Evolutionary conservation across 1,140 invertebrate species (phyloP).

Genomic region (Protaetia brevitarsis): DNA sequence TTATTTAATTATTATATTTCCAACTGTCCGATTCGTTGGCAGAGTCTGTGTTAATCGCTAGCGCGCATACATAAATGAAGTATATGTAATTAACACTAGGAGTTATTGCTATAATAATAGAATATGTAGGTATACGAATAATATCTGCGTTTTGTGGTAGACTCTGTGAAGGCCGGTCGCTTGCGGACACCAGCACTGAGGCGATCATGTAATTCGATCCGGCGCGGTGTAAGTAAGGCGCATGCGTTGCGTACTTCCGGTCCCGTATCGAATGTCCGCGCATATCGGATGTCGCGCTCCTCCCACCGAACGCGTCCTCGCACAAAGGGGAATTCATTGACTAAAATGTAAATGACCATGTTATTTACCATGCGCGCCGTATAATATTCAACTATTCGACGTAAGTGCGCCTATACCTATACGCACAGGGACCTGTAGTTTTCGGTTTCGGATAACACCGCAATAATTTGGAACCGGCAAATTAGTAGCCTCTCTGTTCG

Average conservation of each 20-base stretch:
- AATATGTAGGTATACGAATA: background rate
- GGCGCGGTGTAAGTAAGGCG: constrained; percentile 5
- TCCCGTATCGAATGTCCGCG: constrained; percentile 16
- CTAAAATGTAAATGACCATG: constrained; percentile 23
- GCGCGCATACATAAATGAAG: too few species aligned
- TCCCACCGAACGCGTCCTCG: constrained; percentile 11
- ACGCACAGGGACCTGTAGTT: background rate
- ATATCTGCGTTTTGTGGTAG: background rate
- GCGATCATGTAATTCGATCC: constrained; percentile 15
- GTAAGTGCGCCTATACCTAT: background rate
- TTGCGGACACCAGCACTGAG: background rate
- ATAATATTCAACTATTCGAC: background rate
- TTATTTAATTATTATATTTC: too few species aligned
- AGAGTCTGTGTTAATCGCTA: too few species aligned
- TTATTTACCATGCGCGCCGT: constrained; percentile 3
- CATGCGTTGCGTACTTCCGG: constrained; percentile 23
- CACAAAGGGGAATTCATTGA: background rate
- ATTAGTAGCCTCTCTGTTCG: too few species aligned
- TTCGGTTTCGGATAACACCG: too few species aligned
- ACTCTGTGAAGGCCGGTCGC: background rate
- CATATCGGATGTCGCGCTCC: constrained; percentile 20
- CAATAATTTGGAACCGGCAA: background rate
- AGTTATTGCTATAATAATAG: too few species aligned
- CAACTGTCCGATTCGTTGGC: too few species aligned
- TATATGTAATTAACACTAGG: too few species aligned